phyloP scores from a whole-genome alignment of 2,113 vertebrate genomes.

The Psophia crepitans region DNA sequence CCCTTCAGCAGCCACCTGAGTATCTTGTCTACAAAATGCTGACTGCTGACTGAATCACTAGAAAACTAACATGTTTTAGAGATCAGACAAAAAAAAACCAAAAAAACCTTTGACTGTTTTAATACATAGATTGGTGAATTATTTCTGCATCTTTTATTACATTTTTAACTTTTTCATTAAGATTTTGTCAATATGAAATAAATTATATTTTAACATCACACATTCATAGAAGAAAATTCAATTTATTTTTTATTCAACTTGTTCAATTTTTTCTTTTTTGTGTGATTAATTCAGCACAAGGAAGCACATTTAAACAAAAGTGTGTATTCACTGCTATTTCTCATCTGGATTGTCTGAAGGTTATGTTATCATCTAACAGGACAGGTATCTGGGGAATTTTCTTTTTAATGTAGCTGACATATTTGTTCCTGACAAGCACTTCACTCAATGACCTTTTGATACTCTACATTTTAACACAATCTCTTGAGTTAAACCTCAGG shows the following conservation, averaged over 20 bases:
- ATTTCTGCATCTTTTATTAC: neutral
- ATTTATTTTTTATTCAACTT: neutral
- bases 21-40: neutral
- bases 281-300: neutral
- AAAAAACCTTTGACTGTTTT: neutral
- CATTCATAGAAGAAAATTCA: neutral
- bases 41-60: neutral
- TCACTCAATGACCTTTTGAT: constrained; percentile 12
- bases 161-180: neutral
- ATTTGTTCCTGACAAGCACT: constrained; percentile 14
- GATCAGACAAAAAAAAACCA: neutral
- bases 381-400: neutral
- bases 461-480: constrained; percentile 37
- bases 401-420: neutral
- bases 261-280: neutral
- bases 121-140: neutral
- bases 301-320: neutral
- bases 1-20: neutral
- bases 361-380: neutral
- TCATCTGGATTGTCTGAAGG: neutral
- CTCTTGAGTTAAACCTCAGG: constrained; percentile 23
- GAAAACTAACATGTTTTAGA: neutral
- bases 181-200: neutral
- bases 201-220: neutral
- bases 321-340: neutral